Percentiles rank a stretch among this genome's conserved stretches.
These are phyloP conservation scores for Sylvia borin DNA, from an alignment of 2,797 vertebrate genomes.

Conservation along the genomic window DNA sequence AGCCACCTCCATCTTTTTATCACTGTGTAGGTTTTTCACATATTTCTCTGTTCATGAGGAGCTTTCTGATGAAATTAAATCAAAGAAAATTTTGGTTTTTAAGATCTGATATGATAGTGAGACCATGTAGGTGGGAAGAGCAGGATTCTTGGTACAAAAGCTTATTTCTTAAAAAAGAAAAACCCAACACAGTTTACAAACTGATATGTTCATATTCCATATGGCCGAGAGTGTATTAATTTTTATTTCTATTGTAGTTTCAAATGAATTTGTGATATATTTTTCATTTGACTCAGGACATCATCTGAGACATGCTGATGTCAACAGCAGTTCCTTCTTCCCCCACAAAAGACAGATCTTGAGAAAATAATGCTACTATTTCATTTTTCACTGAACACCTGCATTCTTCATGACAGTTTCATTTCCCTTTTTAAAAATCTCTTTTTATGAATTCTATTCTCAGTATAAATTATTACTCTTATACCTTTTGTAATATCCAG, in stretches of 20 bases:
- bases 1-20: neutral
- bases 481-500: neutral
- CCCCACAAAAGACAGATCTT: neutral
- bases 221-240: neutral
- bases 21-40: neutral
- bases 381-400: neutral
- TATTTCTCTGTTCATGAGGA: neutral
- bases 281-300: neutral
- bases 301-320: neutral
- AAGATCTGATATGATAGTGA: neutral
- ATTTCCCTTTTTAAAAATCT: neutral
- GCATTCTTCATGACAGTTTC: neutral
- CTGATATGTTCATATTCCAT: neutral
- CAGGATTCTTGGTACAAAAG: neutral
- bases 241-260: neutral
- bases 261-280: neutral
- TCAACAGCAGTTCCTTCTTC: neutral
- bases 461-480: neutral
- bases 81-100: neutral
- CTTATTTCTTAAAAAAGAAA: neutral
- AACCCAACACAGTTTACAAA: neutral
- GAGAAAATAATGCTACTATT: neutral
- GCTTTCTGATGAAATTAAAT: neutral
- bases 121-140: neutral
- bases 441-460: neutral